Percentiles rank a stretch among this genome's conserved stretches.
Conservation (phyloP, 2,888 invertebrate species). For the Augochlorella aurata region DNA sequence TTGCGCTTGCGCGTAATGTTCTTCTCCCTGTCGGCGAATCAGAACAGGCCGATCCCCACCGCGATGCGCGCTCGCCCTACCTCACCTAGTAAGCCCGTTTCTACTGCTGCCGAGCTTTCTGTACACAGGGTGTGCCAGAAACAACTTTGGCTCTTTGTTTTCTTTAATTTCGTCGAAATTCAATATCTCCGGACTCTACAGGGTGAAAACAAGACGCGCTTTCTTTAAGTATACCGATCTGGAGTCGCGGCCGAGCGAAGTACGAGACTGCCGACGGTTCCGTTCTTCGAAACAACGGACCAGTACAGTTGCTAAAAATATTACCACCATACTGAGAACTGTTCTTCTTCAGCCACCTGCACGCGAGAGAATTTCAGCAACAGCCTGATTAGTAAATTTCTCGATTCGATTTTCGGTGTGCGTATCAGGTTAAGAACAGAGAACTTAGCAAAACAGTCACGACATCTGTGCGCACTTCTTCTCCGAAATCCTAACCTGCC, state of each 20-base stretch:
- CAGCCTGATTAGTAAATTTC: background rate
- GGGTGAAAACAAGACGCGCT: constrained; percentile 61
- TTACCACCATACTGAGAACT: background rate
- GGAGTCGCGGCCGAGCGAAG: constrained; percentile 45
- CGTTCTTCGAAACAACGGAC: constrained; percentile 1
- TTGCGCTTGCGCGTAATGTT: constrained; percentile 74
- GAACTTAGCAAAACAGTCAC: constrained; percentile 51
- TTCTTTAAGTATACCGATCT: constrained; percentile 56
- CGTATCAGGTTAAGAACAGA: constrained; percentile 56
- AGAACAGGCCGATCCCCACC: constrained; percentile 50
- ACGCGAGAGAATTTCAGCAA: background rate
- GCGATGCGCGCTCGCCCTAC: constrained; percentile 64
- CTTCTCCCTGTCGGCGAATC: constrained; percentile 62
- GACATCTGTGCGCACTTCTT: constrained; percentile 37
- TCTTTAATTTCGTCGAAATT: constrained; percentile 70
- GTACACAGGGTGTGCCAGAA: constrained; percentile 68
- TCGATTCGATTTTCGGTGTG: background rate
- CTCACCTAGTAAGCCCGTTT: constrained; percentile 64
- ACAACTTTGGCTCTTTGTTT: constrained; percentile 69
- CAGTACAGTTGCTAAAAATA: background rate
- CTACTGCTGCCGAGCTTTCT: constrained; percentile 48
- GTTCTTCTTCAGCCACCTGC: background rate
- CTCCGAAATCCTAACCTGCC: constrained; percentile 48
- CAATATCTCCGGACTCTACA: constrained; percentile 63
- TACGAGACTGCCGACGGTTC: background rate